Conservation (phyloP, 1,140 invertebrate species). For the Ooceraea biroi region DNA sequence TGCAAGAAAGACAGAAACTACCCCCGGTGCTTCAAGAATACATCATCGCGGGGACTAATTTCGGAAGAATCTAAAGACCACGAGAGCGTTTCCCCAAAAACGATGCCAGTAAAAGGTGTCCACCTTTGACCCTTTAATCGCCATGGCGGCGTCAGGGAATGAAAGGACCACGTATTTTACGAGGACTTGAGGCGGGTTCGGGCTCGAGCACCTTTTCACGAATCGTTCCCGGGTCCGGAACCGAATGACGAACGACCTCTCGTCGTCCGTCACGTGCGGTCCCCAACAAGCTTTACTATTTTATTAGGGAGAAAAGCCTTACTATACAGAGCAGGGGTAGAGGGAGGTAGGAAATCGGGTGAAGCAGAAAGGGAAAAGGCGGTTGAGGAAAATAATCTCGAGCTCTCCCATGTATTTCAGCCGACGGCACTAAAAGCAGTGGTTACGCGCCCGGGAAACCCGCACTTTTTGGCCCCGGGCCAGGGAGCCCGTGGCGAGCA, state of each 20-base stretch:
- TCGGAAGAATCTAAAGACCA: not conserved
- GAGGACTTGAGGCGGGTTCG: constrained; percentile 20
- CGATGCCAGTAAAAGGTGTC: constrained; percentile 3
- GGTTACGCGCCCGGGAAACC: constrained; percentile 76
- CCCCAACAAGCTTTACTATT: constrained; percentile 48
- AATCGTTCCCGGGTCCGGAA: constrained; percentile 17
- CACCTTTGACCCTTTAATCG: constrained; percentile 30
- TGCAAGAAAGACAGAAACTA: no score
- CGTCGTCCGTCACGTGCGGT: constrained; percentile 21
- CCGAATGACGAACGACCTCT: constrained; percentile 29
- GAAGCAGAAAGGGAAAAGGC: constrained; percentile 1
- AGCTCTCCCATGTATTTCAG: constrained; percentile 62
- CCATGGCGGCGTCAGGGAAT: not conserved
- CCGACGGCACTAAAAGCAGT: constrained; percentile 70
- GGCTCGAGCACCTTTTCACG: constrained; percentile 24
- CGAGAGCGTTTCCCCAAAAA: not conserved
- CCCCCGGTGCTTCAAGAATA: not conserved
- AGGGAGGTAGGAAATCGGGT: not conserved
- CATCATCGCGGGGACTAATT: not conserved
- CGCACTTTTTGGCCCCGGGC: constrained; percentile 71
- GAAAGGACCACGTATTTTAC: constrained; percentile 33
- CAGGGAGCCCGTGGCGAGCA: constrained; percentile 53
- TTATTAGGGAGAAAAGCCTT: constrained; percentile 27
- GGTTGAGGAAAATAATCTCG: constrained; percentile 3
- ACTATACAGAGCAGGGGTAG: not conserved